Conservation (phyloP, 2,113 vertebrate species). For the Desmodus rotundus region DNA sequence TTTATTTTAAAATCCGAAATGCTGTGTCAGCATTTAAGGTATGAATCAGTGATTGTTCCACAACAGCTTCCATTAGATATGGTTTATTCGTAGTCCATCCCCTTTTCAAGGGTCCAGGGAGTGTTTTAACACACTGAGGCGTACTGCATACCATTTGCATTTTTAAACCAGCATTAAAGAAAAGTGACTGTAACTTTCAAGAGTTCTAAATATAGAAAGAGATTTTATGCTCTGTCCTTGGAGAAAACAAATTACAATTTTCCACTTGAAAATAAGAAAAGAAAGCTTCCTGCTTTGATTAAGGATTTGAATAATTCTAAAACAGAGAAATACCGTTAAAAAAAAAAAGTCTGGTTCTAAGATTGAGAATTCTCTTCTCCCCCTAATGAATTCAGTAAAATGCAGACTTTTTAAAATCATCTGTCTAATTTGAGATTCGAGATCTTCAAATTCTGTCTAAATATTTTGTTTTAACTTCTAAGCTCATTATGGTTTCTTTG, state of each 20-base stretch:
- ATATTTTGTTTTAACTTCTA: constrained; percentile 89
- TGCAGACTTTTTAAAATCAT: constrained; percentile 77
- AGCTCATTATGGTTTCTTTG: constrained; percentile 88
- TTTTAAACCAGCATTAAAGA: constrained; percentile 32
- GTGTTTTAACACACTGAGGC: constrained; percentile 8
- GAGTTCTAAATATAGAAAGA: constrained; percentile 16
- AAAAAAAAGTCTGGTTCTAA: constrained; percentile 20
- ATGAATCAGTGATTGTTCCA: constrained; percentile 37
- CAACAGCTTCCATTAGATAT: constrained; percentile 67
- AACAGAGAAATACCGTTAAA: constrained; percentile 45
- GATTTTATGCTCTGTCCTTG: background rate
- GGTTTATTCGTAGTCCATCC: constrained; percentile 59
- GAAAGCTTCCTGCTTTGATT: constrained; percentile 25
- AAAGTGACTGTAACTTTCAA: constrained; percentile 37
- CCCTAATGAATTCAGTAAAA: constrained; percentile 62
- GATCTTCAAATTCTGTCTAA: constrained; percentile 84
- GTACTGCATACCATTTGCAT: constrained; percentile 50
- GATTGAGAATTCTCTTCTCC: constrained; percentile 56
- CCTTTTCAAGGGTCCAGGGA: constrained; percentile 43
- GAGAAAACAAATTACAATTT: constrained; percentile 23
- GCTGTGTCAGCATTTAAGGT: constrained; percentile 66
- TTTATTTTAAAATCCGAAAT: constrained; percentile 74
- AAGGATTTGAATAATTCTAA: constrained; percentile 3
- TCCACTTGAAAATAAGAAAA: constrained; percentile 30
- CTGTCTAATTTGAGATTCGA: constrained; percentile 75